Percentiles rank a stretch among this genome's conserved stretches.
These are phyloP conservation scores for Collichthys lucidus DNA, from an alignment of 2,113 vertebrate species.

Conservation along the genomic window DNA sequence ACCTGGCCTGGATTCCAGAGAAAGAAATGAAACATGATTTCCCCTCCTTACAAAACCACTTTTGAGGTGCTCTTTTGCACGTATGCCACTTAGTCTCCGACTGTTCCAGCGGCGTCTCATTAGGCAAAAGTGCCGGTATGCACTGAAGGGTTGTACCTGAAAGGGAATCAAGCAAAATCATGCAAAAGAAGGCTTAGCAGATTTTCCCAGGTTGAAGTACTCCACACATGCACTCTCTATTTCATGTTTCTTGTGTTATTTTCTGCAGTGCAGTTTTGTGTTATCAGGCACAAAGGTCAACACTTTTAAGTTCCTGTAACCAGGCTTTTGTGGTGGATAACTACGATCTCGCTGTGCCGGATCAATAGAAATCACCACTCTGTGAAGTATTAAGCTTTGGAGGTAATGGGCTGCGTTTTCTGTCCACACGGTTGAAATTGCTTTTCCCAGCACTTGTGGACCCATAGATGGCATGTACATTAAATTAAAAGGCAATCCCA, in stretches of 20 bases:
- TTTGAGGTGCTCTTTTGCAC: slow-evolving; percentile 7
- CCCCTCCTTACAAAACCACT: not conserved
- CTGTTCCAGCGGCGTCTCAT: not conserved
- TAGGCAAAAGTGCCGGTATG: not conserved
- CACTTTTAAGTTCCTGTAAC: not conserved
- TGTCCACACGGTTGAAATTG: slow-evolving; percentile 1
- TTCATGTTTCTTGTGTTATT: slow-evolving; percentile 2
- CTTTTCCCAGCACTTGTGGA: not conserved
- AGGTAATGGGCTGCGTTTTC: slow-evolving; percentile 7
- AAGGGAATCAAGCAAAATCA: slow-evolving; percentile 6
- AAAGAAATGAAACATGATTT: slow-evolving; percentile 12
- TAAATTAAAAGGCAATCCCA: slow-evolving; percentile 20
- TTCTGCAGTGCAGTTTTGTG: not conserved
- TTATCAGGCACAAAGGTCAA: slow-evolving; percentile 2
- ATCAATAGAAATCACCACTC: slow-evolving; percentile 37
- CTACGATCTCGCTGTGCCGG: not conserved
- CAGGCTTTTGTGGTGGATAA: slow-evolving; percentile 22
- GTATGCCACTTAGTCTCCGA: not conserved
- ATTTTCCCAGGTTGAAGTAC: not conserved
- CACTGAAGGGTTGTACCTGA: not conserved
- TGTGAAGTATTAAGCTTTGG: not conserved
- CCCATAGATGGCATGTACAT: not conserved
- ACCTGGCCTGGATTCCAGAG: not conserved
- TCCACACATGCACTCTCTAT: not conserved
- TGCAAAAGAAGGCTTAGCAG: not conserved